Percentiles rank a stretch among this genome's conserved stretches.
Conservation (phyloP, 2,888 invertebrate genomes). For the Chalcosyrphus nemorum region DNA sequence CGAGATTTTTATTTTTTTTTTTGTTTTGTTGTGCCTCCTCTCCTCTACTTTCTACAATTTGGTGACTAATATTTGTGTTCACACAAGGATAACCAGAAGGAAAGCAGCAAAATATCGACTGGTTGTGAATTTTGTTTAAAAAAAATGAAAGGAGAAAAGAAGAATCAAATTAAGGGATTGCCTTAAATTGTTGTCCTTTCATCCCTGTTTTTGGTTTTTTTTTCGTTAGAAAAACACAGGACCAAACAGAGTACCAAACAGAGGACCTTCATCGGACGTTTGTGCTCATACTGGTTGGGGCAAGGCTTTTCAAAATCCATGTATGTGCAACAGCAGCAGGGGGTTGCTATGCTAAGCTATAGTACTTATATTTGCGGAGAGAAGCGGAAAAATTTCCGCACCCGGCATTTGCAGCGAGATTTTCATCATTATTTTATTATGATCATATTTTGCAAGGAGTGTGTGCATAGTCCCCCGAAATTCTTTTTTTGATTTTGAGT, state of each 20-base stretch:
- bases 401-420: slow-evolving; percentile 56
- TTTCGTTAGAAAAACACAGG: slow-evolving; percentile 8
- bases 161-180: slow-evolving; percentile 68
- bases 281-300: not conserved
- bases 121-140: slow-evolving; percentile 2
- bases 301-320: slow-evolving; percentile 6
- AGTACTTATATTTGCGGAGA: slow-evolving; percentile 35
- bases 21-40: too few species aligned
- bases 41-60: slow-evolving; percentile 44
- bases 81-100: slow-evolving; percentile 63
- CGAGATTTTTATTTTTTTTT: slow-evolving; percentile 40
- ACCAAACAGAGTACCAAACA: too few species aligned
- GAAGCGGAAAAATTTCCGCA: slow-evolving; percentile 45
- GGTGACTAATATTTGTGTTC: slow-evolving; percentile 72
- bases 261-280: slow-evolving; percentile 50
- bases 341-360: too few species aligned
- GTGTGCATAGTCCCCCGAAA: slow-evolving; percentile 26
- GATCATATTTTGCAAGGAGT: slow-evolving; percentile 61
- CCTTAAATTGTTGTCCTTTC: slow-evolving; percentile 50
- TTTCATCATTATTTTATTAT: slow-evolving; percentile 71
- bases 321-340: not conserved
- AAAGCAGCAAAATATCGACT: slow-evolving; percentile 11
- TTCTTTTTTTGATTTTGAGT: slow-evolving; percentile 60
- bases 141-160: slow-evolving; percentile 32
- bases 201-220: slow-evolving; percentile 24